phyloP scores from a whole-genome alignment of 1,140 invertebrate species.

The Drosophila athabasca region DNA sequence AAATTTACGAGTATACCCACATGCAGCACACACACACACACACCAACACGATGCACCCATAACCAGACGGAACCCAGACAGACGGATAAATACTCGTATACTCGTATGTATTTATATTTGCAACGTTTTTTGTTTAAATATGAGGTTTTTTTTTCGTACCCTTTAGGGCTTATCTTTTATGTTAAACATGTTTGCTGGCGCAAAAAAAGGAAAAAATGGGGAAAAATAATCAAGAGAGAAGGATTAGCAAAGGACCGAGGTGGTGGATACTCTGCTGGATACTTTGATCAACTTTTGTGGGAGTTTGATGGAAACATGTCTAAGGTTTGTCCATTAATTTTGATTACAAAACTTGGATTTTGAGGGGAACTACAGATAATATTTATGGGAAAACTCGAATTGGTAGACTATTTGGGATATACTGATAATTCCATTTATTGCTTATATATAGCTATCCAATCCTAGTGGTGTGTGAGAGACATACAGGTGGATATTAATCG shows the following conservation, averaged over 20 bases:
- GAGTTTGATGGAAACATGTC: too few relatives aligned
- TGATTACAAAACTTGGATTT: background rate
- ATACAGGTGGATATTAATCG: too few relatives aligned
- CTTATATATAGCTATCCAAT: too few relatives aligned
- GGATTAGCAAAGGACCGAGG: too few relatives aligned
- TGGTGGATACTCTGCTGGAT: too few relatives aligned
- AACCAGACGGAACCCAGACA: background rate
- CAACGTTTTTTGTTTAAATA: slow-evolving; percentile 29
- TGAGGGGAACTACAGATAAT: too few relatives aligned
- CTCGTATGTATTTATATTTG: slow-evolving; percentile 14
- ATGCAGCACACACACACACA: slow-evolving; percentile 22
- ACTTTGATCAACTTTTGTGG: too few relatives aligned
- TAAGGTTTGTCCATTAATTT: background rate
- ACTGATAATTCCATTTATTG: too few relatives aligned
- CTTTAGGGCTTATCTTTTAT: slow-evolving; percentile 43
- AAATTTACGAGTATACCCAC: slow-evolving; percentile 21
- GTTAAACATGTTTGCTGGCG: slow-evolving; percentile 50
- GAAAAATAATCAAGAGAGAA: too few relatives aligned
- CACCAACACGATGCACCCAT: slow-evolving; percentile 1
- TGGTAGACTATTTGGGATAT: too few relatives aligned
- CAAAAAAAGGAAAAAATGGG: slow-evolving; percentile 6
- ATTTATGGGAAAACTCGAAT: too few relatives aligned
- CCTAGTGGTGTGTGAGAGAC: too few relatives aligned
- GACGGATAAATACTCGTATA: slow-evolving; percentile 12
- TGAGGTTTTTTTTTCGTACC: slow-evolving; percentile 10